Evolutionary conservation across 2,888 invertebrate species (phyloP), one percentile per base, ranked within the genome.

Genomic region (Chirona hameri): DNA sequence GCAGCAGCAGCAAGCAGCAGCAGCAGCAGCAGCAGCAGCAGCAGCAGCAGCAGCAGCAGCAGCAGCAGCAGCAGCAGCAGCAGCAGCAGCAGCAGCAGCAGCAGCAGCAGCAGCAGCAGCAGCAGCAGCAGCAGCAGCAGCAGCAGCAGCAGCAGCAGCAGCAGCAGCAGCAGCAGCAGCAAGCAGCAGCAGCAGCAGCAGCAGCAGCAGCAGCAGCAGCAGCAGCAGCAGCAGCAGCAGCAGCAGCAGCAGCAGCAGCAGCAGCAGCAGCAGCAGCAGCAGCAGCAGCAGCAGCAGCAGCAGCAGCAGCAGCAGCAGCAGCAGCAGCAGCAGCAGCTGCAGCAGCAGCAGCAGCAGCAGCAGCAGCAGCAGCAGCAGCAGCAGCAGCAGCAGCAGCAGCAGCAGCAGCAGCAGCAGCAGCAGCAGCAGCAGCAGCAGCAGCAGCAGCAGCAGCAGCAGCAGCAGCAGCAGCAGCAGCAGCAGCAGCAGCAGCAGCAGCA

Each of bases 361-460:
- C 79, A 15, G 79, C 79, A 76, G 79, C 79, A 15, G 79, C 14
- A 39, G 12, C 14, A 76, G 24, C 79, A 24, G 24, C 14, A 76
- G 79, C 24, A 76, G 81, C 81, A 80, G 81, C 81, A 80, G 81
- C 81, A 80, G 81, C 81, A 80, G 81, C 81, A 80, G 81, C 81
- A 80, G 81, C 81, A 80, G 81, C 81, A 80, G 81, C 81, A 80
- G 81, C 81, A 80, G 81, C 81, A 80, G 81, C 81, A 80, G 81
- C 81, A 80, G 81, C 81, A 80, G 81, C 81, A 80, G 81, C 81
- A 80, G 81, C 81, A 80, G 81, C 81, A 80, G 81, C 81, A 80
- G 81, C 81, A 80, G 81, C 81, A 80, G 81, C 81, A 80, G 81
- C 81, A 80, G 81, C 81, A 80, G 81, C 81, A 80, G 81, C 81